Evolutionary conservation across 2,113 vertebrate species (phyloP), one percentile per base, ranked within the genome.

Genomic region (Perca fluviatilis): DNA sequence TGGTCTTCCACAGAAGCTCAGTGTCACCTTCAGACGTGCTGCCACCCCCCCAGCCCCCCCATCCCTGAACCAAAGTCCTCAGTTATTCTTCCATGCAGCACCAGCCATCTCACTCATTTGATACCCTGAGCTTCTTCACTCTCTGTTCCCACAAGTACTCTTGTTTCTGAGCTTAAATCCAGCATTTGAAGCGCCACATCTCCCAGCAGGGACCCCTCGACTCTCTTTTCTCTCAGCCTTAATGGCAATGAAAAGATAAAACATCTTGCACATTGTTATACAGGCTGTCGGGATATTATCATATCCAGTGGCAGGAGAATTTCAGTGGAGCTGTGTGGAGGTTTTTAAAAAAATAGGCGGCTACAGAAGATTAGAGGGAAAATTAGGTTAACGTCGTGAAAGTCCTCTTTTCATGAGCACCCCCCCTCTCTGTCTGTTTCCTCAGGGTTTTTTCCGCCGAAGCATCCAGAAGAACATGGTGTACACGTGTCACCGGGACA

Each of bases 381-480:
- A 86, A 75, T 63, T 6, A 73, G 80, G 76, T 83, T 82, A 87
- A 81, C 19, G 4, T 63, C 5, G 30, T 49, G 43, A 66, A 58
- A 74, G 25, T 6, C 21, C 51, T 66, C 58, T 74, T 76, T 80
- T 83, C 60, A 79, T 74, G 40, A 76, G 30, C 30, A 23, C 51
- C 57, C 65, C 54, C 4, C 47, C 49, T 54, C 3, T 30, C 49
- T 74, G 15, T 91, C 50, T 86, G 79, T 85, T 71, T 86, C 83
- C 74, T 51, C 94, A 99, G 98, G 98, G 98, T 33, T 99, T 99
- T 92, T 99, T 99, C 95, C 97, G 98, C 56, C 95, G 98, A 86
- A 99, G 98, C 94, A 99, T 99, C 96, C 98, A 99, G 96, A 99
- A 99, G 96, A 99, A 99, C 96, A 99, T 99, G 98, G 96, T 99